Evolutionary conservation across 2,888 invertebrate genomes (phyloP), one percentile per base, ranked within the genome.

Genomic region (Apeira syringaria): DNA sequence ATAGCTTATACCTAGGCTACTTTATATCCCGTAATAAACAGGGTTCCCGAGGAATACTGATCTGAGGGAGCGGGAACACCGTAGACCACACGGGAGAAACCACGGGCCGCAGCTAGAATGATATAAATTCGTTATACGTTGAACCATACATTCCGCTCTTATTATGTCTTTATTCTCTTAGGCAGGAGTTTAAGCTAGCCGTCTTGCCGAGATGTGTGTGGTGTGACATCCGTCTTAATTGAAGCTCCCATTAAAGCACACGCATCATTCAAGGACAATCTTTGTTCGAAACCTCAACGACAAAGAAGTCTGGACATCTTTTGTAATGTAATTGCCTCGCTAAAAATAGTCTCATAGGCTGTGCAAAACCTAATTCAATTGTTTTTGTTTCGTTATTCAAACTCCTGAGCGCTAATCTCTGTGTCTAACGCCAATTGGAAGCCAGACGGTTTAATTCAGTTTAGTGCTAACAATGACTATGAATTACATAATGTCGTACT

Each of bases 381-480:
- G 62, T 65, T 67, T 64, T 61, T 64, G 61, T 69, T 66, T 58
- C 49, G 47, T 59, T 66, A 64, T 63, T 58, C 61, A 61, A 65
- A 65, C 59, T 63, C 58, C 57, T 56, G 48, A 52, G 59, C 47
- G 47, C 50, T 63, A 61, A 65, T 66, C 57, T 64, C 49, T 63
- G 59, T 58, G 69, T 65, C 66, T 68, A 71, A 67, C 53, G 57
- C 68, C 75, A 77, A 83, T 82, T 78, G 70, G 70, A 53, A 60
- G 54, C 70, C 79, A 86, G 87, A 86, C 86, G 64, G 63, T 59
- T 77, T 73, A 72, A 80, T 74, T 69, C 53, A 49, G 49, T 47
- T 35, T 31, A 28, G 30, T 31, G 27, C 22, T 1, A 8, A 9
- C 24, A 24, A 9, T 59, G 50, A 54, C 53, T 35, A 55, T 61